These are phyloP conservation scores for Scomber colias DNA, from an alignment of 2,113 vertebrate species.

Conservation along the genomic window DNA sequence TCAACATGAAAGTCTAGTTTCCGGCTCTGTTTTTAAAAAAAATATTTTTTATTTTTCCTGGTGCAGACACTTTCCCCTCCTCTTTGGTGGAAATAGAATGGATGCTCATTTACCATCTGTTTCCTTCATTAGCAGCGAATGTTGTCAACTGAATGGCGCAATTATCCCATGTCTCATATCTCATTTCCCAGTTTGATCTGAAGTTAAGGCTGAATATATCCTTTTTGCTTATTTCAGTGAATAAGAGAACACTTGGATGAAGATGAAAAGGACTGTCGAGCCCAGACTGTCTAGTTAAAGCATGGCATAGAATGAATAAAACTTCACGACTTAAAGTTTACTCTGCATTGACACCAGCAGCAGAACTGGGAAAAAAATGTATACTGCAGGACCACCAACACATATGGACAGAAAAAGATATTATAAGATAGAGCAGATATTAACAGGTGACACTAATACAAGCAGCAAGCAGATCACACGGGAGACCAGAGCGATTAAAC, in stretches of 20 bases:
- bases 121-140: slow-evolving; percentile 60
- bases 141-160: slow-evolving; percentile 60
- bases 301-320: slow-evolving; percentile 49
- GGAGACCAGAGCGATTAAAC: slow-evolving; percentile 5
- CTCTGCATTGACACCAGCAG: slow-evolving; percentile 35
- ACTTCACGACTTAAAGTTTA: slow-evolving; percentile 38
- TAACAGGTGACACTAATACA: neutral
- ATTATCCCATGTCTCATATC: slow-evolving; percentile 66
- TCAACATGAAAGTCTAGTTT: slow-evolving; percentile 46
- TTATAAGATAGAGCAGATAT: neutral
- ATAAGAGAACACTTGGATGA: slow-evolving; percentile 41
- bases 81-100: slow-evolving; percentile 56
- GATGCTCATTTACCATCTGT: slow-evolving; percentile 72
- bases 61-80: slow-evolving; percentile 28
- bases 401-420: neutral
- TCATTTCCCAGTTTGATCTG: slow-evolving; percentile 69
- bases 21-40: neutral
- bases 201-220: slow-evolving; percentile 66
- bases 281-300: slow-evolving; percentile 42
- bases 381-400: slow-evolving; percentile 17
- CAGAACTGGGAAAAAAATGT: neutral
- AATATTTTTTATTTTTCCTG: slow-evolving; percentile 5
- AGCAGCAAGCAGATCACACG: neutral
- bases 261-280: slow-evolving; percentile 62
- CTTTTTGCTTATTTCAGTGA: slow-evolving; percentile 63